phyloP scores from a whole-genome alignment of 2,113 vertebrate genomes.

The Sceloporus undulatus region DNA sequence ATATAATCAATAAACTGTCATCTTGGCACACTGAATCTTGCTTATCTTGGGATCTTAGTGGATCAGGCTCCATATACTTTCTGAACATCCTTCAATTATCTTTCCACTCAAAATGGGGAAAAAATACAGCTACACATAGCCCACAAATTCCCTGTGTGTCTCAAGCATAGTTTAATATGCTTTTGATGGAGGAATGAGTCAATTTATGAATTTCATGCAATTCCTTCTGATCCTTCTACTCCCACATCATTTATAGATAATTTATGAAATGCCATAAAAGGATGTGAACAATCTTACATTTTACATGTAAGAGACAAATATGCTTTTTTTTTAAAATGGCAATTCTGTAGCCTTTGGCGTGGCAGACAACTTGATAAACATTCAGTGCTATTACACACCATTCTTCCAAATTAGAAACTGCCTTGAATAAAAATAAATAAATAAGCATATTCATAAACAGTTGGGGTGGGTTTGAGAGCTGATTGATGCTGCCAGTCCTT shows the following conservation, averaged over 20 bases:
- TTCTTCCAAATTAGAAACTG: not conserved
- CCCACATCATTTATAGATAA: not conserved
- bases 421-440: not conserved
- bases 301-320: not conserved
- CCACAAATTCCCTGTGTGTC: not conserved
- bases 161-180: not conserved
- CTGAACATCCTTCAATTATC: not conserved
- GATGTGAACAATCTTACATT: not conserved
- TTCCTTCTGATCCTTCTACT: not conserved
- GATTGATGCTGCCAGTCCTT: not conserved
- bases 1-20: too few relatives aligned
- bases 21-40: too few relatives aligned
- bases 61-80: too few relatives aligned
- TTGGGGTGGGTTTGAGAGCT: not conserved
- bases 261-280: not conserved
- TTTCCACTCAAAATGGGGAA: not conserved
- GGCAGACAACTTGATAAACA: not conserved
- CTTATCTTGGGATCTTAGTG: too few relatives aligned
- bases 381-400: not conserved
- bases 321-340: not conserved
- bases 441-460: not conserved
- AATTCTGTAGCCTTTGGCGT: not conserved
- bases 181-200: not conserved
- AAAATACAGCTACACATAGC: not conserved
- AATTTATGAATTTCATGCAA: not conserved